Evolutionary conservation across 1,140 invertebrate genomes (phyloP).

Genomic region (Tetraneura akinire): DNA sequence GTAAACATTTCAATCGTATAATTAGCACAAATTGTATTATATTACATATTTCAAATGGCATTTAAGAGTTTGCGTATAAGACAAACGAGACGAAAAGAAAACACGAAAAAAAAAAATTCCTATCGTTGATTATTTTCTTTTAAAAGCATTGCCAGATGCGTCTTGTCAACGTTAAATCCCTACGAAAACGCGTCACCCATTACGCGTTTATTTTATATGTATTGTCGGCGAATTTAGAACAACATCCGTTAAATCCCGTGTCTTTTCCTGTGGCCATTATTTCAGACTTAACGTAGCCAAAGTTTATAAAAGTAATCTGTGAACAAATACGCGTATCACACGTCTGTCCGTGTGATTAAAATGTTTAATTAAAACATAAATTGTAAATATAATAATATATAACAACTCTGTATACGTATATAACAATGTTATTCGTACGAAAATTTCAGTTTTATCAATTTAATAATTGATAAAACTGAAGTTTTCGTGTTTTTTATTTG

Average conservation of each 20-base stretch:
- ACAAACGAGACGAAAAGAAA: background rate
- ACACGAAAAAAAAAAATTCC: constrained; percentile 8
- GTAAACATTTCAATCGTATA: too few relatives aligned
- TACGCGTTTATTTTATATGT: constrained; percentile 43
- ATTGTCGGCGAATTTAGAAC: constrained; percentile 40
- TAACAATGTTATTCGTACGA: too few relatives aligned
- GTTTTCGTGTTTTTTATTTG: too few relatives aligned
- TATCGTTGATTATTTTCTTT: constrained; percentile 43
- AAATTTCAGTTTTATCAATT: too few relatives aligned
- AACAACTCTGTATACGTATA: too few relatives aligned
- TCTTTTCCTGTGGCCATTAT: constrained; percentile 18
- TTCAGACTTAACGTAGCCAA: background rate
- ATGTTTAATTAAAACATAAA: too few relatives aligned
- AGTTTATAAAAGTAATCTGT: constrained; percentile 13
- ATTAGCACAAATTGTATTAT: too few relatives aligned
- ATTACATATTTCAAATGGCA: background rate
- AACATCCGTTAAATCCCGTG: constrained; percentile 29
- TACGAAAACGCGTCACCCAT: constrained; percentile 16
- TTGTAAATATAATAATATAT: too few relatives aligned
- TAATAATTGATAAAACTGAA: too few relatives aligned
- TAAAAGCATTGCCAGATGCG: constrained; percentile 37
- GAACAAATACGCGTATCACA: background rate
- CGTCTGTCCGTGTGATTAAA: too few relatives aligned
- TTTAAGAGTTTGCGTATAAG: background rate
- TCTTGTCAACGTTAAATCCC: constrained; percentile 41